Percentiles rank a stretch among this genome's conserved stretches.
phyloP scores from a whole-genome alignment of 1,140 invertebrate species.

The Polypedilum vanderplanki region DNA sequence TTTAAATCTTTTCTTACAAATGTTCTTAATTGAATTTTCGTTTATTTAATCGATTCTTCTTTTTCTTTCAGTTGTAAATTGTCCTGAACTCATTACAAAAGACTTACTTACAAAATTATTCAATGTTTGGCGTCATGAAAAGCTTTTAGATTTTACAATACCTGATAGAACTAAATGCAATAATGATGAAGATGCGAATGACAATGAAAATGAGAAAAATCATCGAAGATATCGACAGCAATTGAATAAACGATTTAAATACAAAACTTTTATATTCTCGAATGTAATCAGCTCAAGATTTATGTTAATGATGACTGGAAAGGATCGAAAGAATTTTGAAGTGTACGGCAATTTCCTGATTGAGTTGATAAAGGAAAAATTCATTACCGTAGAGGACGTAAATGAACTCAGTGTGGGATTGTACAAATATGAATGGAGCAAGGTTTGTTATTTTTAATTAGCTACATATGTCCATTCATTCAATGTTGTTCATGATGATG shows the following conservation, averaged over 20 bases:
- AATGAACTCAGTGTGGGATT: conserved; percentile 38
- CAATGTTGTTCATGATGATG: conserved; percentile 27
- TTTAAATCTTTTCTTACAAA: neutral
- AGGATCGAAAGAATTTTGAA: conserved; percentile 30
- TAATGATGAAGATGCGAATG: neutral
- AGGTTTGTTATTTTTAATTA: conserved; percentile 24
- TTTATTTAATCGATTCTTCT: no score
- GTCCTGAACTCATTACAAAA: conserved; percentile 24
- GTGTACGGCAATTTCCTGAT: conserved; percentile 35
- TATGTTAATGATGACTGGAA: conserved; percentile 33
- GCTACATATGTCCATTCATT: neutral
- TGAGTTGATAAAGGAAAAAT: conserved; percentile 33
- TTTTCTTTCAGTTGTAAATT: conserved; percentile 24
- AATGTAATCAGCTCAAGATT: conserved; percentile 36
- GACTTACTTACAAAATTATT: conserved; percentile 25
- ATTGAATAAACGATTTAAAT: neutral
- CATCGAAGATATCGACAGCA: neutral
- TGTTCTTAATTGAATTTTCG: neutral
- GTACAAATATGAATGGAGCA: conserved; percentile 37
- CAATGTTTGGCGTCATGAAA: conserved; percentile 26
- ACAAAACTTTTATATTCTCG: conserved; percentile 32
- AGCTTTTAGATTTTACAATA: conserved; percentile 23
- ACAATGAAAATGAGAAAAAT: neutral
- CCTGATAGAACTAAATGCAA: neutral
- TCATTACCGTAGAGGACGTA: conserved; percentile 35